These are phyloP conservation scores for Sinodicranocentrus sp. DNA, from an alignment of 2,888 invertebrate species.

Conservation along the genomic window DNA sequence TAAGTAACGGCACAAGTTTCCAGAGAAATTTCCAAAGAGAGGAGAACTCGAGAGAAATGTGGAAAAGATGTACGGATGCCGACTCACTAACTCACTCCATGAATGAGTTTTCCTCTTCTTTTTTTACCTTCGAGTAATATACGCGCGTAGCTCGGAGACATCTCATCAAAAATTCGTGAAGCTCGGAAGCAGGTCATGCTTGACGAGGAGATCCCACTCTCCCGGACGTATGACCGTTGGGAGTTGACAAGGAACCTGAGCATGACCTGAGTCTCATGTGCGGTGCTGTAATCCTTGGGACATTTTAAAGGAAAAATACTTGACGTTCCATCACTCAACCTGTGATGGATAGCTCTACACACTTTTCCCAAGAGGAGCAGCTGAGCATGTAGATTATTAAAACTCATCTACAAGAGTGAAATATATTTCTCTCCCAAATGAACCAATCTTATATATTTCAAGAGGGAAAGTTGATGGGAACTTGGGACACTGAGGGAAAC, in stretches of 20 bases:
- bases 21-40: not conserved
- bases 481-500: conserved; percentile 35
- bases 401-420: conserved; percentile 57
- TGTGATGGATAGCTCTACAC: conserved; percentile 68
- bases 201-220: conserved; percentile 52
- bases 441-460: not conserved
- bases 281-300: conserved; percentile 63
- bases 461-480: conserved; percentile 28
- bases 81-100: not conserved
- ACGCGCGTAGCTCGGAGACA: conserved; percentile 43
- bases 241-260: conserved; percentile 36
- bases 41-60: not conserved
- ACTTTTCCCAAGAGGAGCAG: conserved; percentile 59
- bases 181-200: conserved; percentile 61
- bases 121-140: conserved; percentile 54
- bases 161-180: conserved; percentile 68
- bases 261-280: conserved; percentile 69
- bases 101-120: conserved; percentile 9
- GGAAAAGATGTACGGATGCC: too few species aligned
- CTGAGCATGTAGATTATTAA: conserved; percentile 67
- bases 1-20: conserved; percentile 25
- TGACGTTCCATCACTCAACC: conserved; percentile 69
- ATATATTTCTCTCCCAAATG: conserved; percentile 22
- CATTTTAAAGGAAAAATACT: conserved; percentile 70
- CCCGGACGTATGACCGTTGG: conserved; percentile 65